Evolutionary conservation across 2,113 vertebrate species (phyloP).

Genomic region (Microtus ochrogaster): DNA sequence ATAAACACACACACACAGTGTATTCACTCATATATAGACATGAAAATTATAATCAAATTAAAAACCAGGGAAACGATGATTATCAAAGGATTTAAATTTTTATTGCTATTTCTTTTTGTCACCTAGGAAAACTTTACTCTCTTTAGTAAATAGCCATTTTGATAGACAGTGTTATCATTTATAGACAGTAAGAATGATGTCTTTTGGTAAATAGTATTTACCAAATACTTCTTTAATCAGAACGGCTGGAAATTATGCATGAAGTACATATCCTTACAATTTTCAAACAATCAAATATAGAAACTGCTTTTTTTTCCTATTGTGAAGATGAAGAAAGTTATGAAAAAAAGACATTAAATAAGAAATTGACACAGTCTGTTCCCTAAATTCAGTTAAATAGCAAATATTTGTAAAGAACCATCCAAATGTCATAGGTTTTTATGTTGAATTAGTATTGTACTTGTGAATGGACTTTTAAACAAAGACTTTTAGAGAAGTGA

Average conservation of each 20-base stretch:
- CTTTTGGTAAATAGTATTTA: not conserved
- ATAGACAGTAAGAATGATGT: not conserved
- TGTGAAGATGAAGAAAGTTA: not conserved
- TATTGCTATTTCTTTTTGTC: not conserved
- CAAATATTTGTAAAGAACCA: not conserved
- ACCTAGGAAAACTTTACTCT: not conserved
- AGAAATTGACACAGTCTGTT: not conserved
- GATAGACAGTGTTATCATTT: not conserved
- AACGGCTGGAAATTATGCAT: not conserved
- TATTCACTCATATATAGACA: not conserved
- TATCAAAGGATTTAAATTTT: not conserved
- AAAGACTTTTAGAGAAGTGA: not conserved
- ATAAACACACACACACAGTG: not conserved
- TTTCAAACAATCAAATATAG: not conserved
- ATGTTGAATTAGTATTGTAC: not conserved
- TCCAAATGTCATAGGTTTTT: not conserved
- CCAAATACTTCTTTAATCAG: not conserved
- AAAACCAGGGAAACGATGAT: not conserved
- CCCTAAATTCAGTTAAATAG: conserved; percentile 19
- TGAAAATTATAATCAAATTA: not conserved
- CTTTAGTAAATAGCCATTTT: not conserved
- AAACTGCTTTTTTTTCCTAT: not conserved
- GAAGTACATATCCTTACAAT: not conserved
- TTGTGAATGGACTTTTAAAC: not conserved
- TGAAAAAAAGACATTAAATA: no score